Evolutionary conservation across 2,888 invertebrate species (phyloP).

Genomic region (Norana najaformis): DNA sequence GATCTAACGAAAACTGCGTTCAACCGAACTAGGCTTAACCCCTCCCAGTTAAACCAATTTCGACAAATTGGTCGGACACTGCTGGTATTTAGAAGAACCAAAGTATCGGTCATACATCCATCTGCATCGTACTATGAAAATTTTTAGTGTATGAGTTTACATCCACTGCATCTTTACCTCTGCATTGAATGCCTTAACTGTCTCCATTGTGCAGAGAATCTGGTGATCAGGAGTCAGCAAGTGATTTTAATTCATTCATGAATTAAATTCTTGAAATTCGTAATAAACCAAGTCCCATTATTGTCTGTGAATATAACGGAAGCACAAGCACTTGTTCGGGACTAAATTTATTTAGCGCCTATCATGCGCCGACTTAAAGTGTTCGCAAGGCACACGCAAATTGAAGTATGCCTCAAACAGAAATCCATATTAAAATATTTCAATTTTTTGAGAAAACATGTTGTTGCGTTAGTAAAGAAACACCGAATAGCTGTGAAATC

Average conservation of each 20-base stretch:
- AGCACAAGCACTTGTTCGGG: slow-evolving; percentile 6
- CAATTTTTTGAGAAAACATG: neutral
- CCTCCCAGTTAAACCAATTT: too few species aligned
- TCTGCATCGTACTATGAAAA: neutral
- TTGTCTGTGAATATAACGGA: neutral
- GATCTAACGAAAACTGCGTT: neutral
- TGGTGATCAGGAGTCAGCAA: slow-evolving; percentile 1
- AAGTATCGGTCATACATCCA: neutral
- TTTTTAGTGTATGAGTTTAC: neutral
- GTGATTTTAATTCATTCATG: neutral
- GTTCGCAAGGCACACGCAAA: neutral
- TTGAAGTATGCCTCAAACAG: neutral
- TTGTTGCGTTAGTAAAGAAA: too few species aligned
- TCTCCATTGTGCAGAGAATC: slow-evolving; percentile 69
- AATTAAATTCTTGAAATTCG: neutral
- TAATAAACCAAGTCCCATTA: slow-evolving; percentile 13
- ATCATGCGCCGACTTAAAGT: neutral
- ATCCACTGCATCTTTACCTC: slow-evolving; percentile 70
- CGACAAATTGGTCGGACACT: too few species aligned
- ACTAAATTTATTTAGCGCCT: neutral
- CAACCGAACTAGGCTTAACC: neutral
- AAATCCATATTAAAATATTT: neutral
- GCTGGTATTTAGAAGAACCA: neutral
- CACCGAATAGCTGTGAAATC: neutral
- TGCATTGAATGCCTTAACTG: slow-evolving; percentile 83